Conservation (phyloP, 1,140 invertebrate genomes). For the Trichonephila inaurata region DNA sequence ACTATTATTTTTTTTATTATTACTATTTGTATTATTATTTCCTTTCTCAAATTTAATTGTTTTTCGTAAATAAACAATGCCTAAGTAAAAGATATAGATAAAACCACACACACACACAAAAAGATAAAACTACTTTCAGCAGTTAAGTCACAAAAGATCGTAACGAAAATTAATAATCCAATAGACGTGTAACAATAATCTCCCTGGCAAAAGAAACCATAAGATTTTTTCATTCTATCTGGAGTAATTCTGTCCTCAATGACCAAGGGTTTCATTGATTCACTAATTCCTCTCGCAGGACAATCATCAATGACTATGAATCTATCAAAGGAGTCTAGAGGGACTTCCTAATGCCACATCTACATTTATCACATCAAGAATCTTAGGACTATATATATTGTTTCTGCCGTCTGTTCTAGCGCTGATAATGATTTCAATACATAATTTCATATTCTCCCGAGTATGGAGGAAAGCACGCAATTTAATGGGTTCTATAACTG, state of each 20-base stretch:
- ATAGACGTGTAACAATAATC: background rate
- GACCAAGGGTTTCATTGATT: constrained; percentile 32
- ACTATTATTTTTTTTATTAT: too few species aligned
- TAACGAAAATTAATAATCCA: background rate
- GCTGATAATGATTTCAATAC: constrained; percentile 55
- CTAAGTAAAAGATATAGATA: too few species aligned
- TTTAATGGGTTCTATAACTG: constrained; percentile 15
- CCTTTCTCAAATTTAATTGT: too few species aligned
- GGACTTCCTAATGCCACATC: constrained; percentile 40
- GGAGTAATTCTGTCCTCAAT: background rate
- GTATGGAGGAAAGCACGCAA: background rate
- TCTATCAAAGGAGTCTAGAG: background rate
- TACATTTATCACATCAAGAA: constrained; percentile 40
- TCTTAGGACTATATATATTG: constrained; percentile 45
- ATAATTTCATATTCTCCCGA: constrained; percentile 9
- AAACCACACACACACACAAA: background rate
- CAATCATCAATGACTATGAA: constrained; percentile 41
- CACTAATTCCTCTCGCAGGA: constrained; percentile 26
- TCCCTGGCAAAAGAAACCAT: background rate
- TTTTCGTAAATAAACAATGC: too few species aligned
- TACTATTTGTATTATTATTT: too few species aligned
- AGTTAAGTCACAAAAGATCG: background rate
- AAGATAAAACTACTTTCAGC: background rate
- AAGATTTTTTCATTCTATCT: background rate
- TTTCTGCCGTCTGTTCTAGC: constrained; percentile 35